Base-by-base conservation (phyloP, 1,140 invertebrate species). In the Mactra quadrangularis region DNA sequence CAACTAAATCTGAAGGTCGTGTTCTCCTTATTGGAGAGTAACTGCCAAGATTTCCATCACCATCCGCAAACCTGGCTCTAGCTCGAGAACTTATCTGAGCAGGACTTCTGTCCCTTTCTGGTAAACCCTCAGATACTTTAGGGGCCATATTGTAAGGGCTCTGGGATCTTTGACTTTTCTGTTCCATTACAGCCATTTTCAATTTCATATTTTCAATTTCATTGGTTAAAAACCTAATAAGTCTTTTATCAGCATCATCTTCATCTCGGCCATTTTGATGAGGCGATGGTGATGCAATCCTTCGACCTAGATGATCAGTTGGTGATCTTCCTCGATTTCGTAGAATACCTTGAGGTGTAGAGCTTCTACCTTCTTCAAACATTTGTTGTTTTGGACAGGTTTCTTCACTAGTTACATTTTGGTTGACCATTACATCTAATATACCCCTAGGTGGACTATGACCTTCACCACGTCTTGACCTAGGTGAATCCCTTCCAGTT, bases 151-250 rank as follows among this genome's bases (percentile, higher is more conserved):
- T 53, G 22, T 50, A 53, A 22, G 77, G 70, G 27, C 76, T 70
- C 25, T 70, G 52, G 11, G 66, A 55, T n/a, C 66, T 35, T 47
- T 55, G 55, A 27, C 35, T 82, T 66, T 45, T 83, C 76, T 55
- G 82, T n/a, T 88, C 87, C 50, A 89, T 84, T 22, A 75, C 59
- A 52, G 85, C 85, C 15, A 89, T 82, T 45, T 89, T 89, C 19
- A 85, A 57, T 33, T 88, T 88, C 64, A 89, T 72, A 29, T 83
- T 84, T 68, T 89, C 85, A 33, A 89, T 89, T 70, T 88, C 87
- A 71, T 87, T 85, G 55, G 84, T 86, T 22, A 89, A 76, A 31
- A 84, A 82, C 38, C 66, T 74, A n/a, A 82, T 82, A 3, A 82
- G 31, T n/a, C 79, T 53, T 33, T 82, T 82, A 66, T 82, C 79